Evolutionary conservation across 2,888 invertebrate species (phyloP), one percentile per base, ranked within the genome.

Genomic region (Raillietiella orientalis): DNA sequence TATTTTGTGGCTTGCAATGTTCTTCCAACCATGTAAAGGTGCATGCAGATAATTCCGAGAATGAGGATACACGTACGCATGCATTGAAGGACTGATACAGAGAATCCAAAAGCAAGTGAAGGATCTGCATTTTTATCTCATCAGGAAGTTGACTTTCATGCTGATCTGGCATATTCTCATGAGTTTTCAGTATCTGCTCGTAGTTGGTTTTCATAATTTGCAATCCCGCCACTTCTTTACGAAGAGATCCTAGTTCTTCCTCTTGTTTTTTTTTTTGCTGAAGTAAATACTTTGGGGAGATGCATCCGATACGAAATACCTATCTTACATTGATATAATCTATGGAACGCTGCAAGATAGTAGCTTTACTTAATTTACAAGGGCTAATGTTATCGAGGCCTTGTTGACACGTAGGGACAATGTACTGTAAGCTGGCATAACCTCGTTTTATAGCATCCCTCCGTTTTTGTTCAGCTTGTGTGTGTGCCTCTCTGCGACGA

Each of bases 11-110:
- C 47, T 87, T 90, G 47, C 90, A 90, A 42, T 79, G 72, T 43
- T 90, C 84, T 41, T 93, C 90, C 23, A 90, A 52, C 90, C 90
- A 93, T 39, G 72, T 74, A 45, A 90, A 82, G 2, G 90, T 77
- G 31, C 79, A 79, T 0, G 70, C 75, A 1, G 87, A 87, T 32
- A 90, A 55, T 46, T 87, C 84, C 2, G 67, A 64, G 45, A 93
- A 93, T 48, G 79, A 82, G 32, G 65, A 66, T 31, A 74, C 74
- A 3, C 77, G 71, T 33, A 90, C 70, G 17, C 52, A 50, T 10
- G 49, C 46, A 31, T 67, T 65, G 45, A 90, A 90, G 1, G 82
- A 74, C 35, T 66, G 59, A 47, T 84, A 90, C 36, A 90, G 52
- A 36, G 74, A 69, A 44, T 90, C 84, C 67, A 87, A 75, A 37